These are phyloP conservation scores for Brachycybe producta DNA, from an alignment of 2,888 invertebrate genomes.

Conservation along the genomic window DNA sequence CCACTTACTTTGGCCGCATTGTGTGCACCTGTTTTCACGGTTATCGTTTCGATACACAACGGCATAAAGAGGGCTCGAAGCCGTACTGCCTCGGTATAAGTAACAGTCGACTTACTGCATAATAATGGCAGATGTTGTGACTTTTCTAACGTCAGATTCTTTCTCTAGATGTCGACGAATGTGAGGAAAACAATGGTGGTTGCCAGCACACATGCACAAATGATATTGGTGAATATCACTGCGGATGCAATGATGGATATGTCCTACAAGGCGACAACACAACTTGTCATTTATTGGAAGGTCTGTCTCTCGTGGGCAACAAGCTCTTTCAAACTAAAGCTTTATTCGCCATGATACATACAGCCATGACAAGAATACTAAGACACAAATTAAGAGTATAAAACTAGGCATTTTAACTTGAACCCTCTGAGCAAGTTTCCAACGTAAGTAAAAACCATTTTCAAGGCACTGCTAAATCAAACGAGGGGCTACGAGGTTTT, in stretches of 20 bases:
- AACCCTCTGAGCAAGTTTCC: no score
- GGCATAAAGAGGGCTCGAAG: constrained; percentile 44
- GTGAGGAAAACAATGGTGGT: constrained; percentile 41
- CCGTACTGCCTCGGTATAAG: constrained; percentile 47
- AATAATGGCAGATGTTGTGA: not conserved
- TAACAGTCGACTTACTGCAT: not conserved
- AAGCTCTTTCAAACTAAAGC: no score
- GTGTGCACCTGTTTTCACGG: constrained; percentile 53
- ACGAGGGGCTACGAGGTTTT: no score
- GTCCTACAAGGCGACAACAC: constrained; percentile 43
- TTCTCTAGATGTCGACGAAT: constrained; percentile 30
- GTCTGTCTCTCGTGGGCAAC: no score
- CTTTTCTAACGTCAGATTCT: not conserved
- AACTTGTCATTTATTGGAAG: constrained; percentile 47
- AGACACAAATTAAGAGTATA: no score
- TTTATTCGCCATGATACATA: no score
- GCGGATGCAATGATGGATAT: constrained; percentile 45
- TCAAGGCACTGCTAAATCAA: no score
- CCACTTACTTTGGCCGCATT: constrained; percentile 45
- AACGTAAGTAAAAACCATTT: no score
- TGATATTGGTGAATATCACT: constrained; percentile 45
- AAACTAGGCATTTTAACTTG: no score
- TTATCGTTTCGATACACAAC: constrained; percentile 46
- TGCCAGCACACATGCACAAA: constrained; percentile 53
- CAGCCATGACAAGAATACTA: no score